Percentiles rank a stretch among this genome's conserved stretches.
phyloP scores from a whole-genome alignment of 2,888 invertebrate genomes.

The Fragum whitleyi region DNA sequence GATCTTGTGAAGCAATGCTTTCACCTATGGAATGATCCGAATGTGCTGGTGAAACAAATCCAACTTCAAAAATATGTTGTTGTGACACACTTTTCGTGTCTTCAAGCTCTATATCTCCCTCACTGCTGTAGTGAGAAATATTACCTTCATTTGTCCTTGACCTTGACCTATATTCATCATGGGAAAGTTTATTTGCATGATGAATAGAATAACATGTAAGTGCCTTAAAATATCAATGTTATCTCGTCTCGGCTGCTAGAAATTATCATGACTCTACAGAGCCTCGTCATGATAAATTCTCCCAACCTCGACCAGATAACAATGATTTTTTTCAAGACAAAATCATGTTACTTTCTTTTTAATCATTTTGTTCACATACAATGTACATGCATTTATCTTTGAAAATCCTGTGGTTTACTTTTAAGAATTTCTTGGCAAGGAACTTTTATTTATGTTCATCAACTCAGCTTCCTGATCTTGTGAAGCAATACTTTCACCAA shows the following conservation, averaged over 20 bases:
- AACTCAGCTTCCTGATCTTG: neutral
- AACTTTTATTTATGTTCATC: conserved; percentile 3
- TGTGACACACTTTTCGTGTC: conserved; percentile 4
- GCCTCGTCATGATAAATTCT: no score
- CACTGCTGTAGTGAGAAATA: neutral
- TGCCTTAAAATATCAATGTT: neutral
- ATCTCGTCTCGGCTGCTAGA: no score
- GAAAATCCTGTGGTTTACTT: no score
- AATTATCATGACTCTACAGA: no score
- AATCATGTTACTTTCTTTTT: no score
- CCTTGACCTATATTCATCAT: conserved; percentile 8
- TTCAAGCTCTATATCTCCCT: neutral
- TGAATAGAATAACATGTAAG: no score
- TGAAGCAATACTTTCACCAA: neutral
- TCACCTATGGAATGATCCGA: neutral
- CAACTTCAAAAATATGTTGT: neutral
- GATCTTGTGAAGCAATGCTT: neutral
- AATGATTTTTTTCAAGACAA: no score
- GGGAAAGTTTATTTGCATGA: neutral
- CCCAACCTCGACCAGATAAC: no score
- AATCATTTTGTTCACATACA: no score
- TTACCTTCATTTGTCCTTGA: neutral
- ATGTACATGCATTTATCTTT: no score
- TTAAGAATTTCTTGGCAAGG: neutral
- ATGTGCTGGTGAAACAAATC: neutral